phyloP scores from a whole-genome alignment of 2,113 vertebrate species.

The Cyrtonyx montezumae region DNA sequence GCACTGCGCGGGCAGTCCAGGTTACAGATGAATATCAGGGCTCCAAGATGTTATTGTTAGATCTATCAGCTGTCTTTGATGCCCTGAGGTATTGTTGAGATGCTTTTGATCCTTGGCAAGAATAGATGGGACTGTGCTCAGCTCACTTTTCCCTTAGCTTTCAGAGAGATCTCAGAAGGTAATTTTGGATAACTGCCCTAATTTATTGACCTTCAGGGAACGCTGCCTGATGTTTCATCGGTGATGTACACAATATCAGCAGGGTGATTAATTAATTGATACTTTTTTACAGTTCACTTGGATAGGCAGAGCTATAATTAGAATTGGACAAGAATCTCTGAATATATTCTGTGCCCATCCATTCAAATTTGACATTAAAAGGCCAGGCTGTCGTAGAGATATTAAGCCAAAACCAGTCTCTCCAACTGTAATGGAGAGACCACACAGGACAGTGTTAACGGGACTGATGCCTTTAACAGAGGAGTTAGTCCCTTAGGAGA shows the following conservation, averaged over 20 bases:
- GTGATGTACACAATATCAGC: conserved; percentile 31
- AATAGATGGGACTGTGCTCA: conserved; percentile 66
- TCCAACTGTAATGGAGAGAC: background rate
- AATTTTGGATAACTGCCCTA: conserved; percentile 67
- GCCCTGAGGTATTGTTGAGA: conserved; percentile 68
- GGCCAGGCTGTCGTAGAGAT: background rate
- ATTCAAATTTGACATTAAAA: conserved; percentile 3
- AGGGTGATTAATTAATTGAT: conserved; percentile 48
- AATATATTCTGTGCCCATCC: background rate
- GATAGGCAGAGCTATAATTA: conserved; percentile 20
- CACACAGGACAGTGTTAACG: background rate
- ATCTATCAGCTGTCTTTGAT: conserved; percentile 71
- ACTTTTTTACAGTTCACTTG: conserved; percentile 12
- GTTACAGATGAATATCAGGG: conserved; percentile 69
- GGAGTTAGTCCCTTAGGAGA: background rate
- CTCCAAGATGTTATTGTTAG: conserved; percentile 69
- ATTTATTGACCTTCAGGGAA: conserved; percentile 68
- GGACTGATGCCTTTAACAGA: background rate
- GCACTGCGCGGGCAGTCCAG: conserved; percentile 62
- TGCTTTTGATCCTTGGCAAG: conserved; percentile 59
- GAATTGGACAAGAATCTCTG: background rate
- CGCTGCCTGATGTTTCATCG: conserved; percentile 31
- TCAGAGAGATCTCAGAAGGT: conserved; percentile 65
- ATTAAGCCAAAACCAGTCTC: conserved; percentile 2
- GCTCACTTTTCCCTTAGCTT: conserved; percentile 58